Base-by-base conservation (phyloP, 2,888 invertebrate genomes). In the Epinotia ramella region DNA sequence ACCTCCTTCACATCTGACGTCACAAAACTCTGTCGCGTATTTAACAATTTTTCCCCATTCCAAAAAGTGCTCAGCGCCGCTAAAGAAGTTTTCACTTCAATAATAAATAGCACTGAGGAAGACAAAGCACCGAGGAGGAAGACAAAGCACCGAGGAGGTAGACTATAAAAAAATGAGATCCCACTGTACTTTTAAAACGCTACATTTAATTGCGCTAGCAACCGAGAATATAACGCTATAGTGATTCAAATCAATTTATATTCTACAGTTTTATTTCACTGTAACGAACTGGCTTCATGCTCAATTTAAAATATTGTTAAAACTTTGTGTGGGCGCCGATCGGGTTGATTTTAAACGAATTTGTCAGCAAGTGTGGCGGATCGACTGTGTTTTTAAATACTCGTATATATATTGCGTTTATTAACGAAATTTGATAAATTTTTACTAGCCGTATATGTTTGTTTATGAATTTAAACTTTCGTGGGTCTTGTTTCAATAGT, bases 221-320 rank as follows among this genome's bases (percentile, higher is more conserved):
- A 53, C n/a, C n/a, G 53, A 2, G 13, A n/a, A 53, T 53, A 53
- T 53, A 53, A 18, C 33, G 5, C 24, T 40, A 63, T 56, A 56
- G 40, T 40, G 16, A 56, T 24, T 9, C 28, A 62, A 28, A 59
- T 69, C 59, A 28, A 28, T 46, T 60, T 40, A 13, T 63, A 16
- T 2, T 7, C 33, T 4, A 44, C 16, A 16, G 63, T 71, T 71
- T 63, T 53, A 53, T 63, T 64, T 63, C 13, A 16, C 18, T 49
- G 59, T 60, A 24, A 53, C 71, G 49, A 20, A 40, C 56, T 53
- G 63, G 53, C 53, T 71, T 71, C 33, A 71, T 63, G 71, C 53
- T 63, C 63, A 56, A 69, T 71, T 71, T 24, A 16, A 56, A 40
- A 60, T 71, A 24, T 71, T 71, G 53, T 56, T 63, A 20, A 40